Evolutionary conservation across 1,140 invertebrate genomes (phyloP).

Genomic region (Drosophila teissieri): DNA sequence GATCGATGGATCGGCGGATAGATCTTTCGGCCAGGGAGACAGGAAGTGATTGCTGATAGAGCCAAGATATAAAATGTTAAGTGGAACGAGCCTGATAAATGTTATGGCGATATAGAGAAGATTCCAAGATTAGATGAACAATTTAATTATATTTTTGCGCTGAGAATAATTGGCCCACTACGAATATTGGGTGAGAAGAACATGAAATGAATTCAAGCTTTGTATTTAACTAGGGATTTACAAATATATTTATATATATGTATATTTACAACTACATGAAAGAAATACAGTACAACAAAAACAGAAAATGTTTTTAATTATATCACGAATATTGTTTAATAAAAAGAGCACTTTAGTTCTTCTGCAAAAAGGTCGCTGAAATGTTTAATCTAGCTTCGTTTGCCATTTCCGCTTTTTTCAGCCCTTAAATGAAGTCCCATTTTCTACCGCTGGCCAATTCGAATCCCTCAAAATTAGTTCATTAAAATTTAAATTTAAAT

Average conservation of each 20-base stretch:
- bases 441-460: conserved; percentile 17
- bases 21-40: conserved; percentile 7
- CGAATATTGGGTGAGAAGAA: background rate
- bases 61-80: conserved; percentile 17
- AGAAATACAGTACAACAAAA: background rate
- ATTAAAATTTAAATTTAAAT: conserved; percentile 59
- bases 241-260: too few species aligned
- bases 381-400: conserved; percentile 34
- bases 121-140: conserved; percentile 10
- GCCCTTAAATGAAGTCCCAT: conserved; percentile 22
- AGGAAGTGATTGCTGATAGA: conserved; percentile 28
- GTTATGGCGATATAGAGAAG: conserved; percentile 1
- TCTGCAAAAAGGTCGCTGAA: background rate
- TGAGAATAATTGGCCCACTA: background rate
- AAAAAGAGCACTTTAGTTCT: too few species aligned
- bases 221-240: too few species aligned
- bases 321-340: too few species aligned
- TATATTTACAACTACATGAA: too few species aligned
- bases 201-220: background rate
- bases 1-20: conserved; percentile 37
- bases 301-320: background rate
- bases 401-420: conserved; percentile 11
- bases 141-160: conserved; percentile 30
- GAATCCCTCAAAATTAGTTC: conserved; percentile 55
- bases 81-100: conserved; percentile 32